Conservation (phyloP, 2,797 vertebrate species). For the Halcyon leucocephala region DNA sequence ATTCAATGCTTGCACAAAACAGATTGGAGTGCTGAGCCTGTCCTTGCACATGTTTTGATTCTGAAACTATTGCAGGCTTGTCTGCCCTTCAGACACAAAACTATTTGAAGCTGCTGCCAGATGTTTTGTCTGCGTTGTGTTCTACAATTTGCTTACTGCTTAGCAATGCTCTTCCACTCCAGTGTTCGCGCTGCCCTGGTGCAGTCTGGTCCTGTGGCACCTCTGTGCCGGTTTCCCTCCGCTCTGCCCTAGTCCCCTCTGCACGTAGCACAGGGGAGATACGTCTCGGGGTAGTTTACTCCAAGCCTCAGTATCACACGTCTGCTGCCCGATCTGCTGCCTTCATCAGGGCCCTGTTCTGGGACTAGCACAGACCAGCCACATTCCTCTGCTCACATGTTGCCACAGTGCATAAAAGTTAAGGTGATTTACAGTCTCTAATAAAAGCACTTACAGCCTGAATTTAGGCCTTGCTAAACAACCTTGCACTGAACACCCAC, state of each 20-base stretch:
- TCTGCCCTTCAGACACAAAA: conserved; percentile 79
- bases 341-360: background rate
- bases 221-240: background rate
- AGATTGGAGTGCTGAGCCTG: conserved; percentile 11
- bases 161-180: conserved; percentile 35
- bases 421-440: background rate
- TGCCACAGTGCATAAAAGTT: background rate
- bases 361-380: background rate
- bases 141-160: conserved; percentile 74
- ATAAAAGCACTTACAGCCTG: background rate
- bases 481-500: background rate
- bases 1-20: background rate
- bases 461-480: background rate
- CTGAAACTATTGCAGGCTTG: conserved; percentile 15
- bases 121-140: conserved; percentile 79
- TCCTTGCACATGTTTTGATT: conserved; percentile 72
- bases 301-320: fast-evolving
- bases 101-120: conserved; percentile 80
- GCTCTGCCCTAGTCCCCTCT: fast-evolving
- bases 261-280: background rate
- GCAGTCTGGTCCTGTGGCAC: background rate
- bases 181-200: conserved; percentile 8
- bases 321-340: background rate
- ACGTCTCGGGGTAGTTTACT: background rate
- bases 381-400: background rate